Evolutionary conservation across 2,797 vertebrate genomes (phyloP), one percentile per base, ranked within the genome.

Genomic region (Peromyscus aztecus): DNA sequence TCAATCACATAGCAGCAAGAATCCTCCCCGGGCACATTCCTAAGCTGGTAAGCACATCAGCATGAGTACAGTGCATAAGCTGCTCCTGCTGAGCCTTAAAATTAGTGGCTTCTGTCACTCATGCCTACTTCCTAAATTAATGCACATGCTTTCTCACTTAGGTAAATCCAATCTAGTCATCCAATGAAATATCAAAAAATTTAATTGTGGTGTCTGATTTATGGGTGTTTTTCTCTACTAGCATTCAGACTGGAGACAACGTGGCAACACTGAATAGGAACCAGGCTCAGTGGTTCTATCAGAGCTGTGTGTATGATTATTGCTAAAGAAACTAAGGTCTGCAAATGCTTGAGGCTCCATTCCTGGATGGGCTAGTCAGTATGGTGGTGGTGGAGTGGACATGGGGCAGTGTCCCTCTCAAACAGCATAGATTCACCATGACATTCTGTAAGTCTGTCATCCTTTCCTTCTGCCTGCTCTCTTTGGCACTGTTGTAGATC

Each of bases 201-300:
- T 59, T 21, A 75, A 78, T 61, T 76, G 73, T 67, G 37, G 34
- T 77, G 21, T 81, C 73, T 91, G 65, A 75, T 43, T 61, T 81
- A 67, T 69, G 78, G 23, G 17, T 67, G 21, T 31, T 80, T 95
- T 94, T 89, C 59, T 63, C 43, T 88, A 40, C 76, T 82, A 34
- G 23, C 78, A 37, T 86, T 82, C 76, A 24, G 40, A 90, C 21
- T 37, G 78, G 13, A 76, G 65, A n/a, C 89, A 52, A 49, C 2
- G 16, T 34, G 17, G n/a, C 43, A 85, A 85, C 71, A 11, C 2
- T 81, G 17, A 55, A 69, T 55, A 57, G 29, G 40, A 86, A 40
- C 67, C 29, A n/a, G 31, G 16, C 57, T 89, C 34, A 10, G 23
- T 65, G 61, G 31, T 46, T 84, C 6, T 57, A 0, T 71, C 34